Conservation (phyloP, 2,113 vertebrate species). For the Psephotus haematonotus region DNA sequence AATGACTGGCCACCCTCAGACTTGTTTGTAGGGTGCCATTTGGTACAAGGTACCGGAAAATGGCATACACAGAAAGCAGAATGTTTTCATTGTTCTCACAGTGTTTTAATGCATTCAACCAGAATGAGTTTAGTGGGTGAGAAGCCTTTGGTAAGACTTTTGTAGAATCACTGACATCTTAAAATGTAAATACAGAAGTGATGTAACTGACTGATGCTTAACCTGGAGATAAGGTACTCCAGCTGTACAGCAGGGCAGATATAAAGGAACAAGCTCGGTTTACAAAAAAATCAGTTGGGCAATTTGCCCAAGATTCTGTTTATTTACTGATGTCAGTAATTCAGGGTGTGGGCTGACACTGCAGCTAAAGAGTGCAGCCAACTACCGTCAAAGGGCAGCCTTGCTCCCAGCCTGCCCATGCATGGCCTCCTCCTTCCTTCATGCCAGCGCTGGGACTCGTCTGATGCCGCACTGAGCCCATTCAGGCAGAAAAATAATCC, state of each 20-base stretch:
- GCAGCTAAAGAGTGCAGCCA: neutral
- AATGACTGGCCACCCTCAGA: neutral
- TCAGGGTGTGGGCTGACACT: neutral
- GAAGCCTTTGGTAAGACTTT: neutral
- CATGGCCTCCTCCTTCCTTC: neutral
- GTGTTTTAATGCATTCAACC: neutral
- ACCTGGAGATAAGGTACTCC: neutral
- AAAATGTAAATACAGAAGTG: neutral
- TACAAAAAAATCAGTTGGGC: neutral
- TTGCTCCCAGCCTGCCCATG: fast-evolving
- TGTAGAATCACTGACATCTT: neutral
- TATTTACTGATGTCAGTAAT: neutral
- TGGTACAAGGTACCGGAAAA: neutral
- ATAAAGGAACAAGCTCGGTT: neutral
- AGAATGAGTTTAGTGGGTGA: neutral
- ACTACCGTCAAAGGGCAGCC: neutral
- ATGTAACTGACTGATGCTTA: neutral
- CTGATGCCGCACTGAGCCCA: neutral
- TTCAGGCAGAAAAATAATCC: neutral
- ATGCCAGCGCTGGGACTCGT: neutral
- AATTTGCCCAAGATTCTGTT: neutral
- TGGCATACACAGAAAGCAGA: neutral
- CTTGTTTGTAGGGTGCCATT: neutral
- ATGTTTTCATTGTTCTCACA: neutral
- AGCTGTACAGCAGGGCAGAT: neutral